Evolutionary conservation across 92 coral and sea anemone genomes (phyloP).

Genomic region (Meandrina meandrites): DNA sequence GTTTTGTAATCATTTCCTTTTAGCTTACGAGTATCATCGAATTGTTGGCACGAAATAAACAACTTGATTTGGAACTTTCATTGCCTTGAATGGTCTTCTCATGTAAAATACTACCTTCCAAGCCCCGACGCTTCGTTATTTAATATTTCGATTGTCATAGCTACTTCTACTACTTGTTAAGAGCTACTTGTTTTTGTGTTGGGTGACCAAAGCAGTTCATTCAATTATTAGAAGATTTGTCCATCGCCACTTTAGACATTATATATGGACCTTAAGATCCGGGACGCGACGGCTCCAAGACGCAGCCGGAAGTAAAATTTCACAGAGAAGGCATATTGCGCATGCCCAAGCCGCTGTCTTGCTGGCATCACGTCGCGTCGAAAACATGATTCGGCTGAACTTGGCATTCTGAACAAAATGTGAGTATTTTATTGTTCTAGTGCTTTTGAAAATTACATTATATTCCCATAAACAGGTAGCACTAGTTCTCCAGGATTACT

Average conservation of each 20-base stretch:
- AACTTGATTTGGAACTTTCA: too few species aligned
- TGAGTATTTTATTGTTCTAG: background rate
- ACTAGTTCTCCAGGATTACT: background rate
- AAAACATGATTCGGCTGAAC: too few species aligned
- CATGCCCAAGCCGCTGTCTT: background rate
- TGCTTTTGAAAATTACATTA: background rate
- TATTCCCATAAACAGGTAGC: background rate
- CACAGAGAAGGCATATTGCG: background rate
- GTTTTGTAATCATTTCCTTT: too few species aligned
- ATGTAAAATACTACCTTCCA: too few species aligned
- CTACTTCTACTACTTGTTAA: too few species aligned
- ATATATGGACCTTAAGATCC: background rate
- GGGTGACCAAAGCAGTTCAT: background rate
- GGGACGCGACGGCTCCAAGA: background rate
- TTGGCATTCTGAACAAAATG: background rate
- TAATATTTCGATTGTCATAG: too few species aligned
- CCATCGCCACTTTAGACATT: background rate
- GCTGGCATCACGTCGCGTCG: too few species aligned
- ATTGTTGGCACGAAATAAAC: too few species aligned
- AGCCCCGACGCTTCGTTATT: too few species aligned
- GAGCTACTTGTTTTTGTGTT: background rate
- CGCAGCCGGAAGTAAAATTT: background rate
- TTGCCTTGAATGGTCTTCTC: too few species aligned
- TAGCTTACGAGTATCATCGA: too few species aligned
- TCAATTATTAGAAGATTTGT: slow-evolving; percentile 7